Evolutionary conservation across 2,113 vertebrate genomes (phyloP).

Genomic region (Cynopterus brachyotis): DNA sequence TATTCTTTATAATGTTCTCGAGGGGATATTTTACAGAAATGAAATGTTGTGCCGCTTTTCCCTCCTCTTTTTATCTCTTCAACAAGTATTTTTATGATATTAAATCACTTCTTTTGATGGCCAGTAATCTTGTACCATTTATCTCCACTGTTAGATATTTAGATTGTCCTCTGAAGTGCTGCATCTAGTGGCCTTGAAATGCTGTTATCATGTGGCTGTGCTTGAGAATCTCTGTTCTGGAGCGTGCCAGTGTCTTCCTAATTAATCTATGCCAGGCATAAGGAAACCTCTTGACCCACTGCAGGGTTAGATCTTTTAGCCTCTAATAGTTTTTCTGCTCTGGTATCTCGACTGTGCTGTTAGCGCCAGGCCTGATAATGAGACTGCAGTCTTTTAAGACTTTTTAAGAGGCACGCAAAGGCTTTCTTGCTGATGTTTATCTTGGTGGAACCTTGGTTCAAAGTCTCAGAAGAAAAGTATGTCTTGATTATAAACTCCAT

Average conservation of each 20-base stretch:
- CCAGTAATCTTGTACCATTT: not conserved
- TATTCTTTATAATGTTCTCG: not conserved
- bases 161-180: not conserved
- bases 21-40: not conserved
- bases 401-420: not conserved
- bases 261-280: not conserved
- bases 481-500: not conserved
- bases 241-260: not conserved
- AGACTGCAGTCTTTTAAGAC: not conserved
- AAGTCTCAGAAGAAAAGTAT: not conserved
- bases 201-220: not conserved
- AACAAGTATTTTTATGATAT: not conserved
- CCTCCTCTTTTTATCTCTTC: not conserved
- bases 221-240: not conserved
- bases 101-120: not conserved
- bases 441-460: not conserved
- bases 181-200: not conserved
- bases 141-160: not conserved
- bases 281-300: not conserved
- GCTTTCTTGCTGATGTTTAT: not conserved
- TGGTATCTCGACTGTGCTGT: not conserved
- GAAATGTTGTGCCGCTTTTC: not conserved
- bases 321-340: not conserved
- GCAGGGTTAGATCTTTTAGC: not conserved
- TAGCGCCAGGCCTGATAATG: not conserved